These are phyloP conservation scores for Climacteris rufus DNA, from an alignment of 2,113 vertebrate genomes.

Conservation along the genomic window DNA sequence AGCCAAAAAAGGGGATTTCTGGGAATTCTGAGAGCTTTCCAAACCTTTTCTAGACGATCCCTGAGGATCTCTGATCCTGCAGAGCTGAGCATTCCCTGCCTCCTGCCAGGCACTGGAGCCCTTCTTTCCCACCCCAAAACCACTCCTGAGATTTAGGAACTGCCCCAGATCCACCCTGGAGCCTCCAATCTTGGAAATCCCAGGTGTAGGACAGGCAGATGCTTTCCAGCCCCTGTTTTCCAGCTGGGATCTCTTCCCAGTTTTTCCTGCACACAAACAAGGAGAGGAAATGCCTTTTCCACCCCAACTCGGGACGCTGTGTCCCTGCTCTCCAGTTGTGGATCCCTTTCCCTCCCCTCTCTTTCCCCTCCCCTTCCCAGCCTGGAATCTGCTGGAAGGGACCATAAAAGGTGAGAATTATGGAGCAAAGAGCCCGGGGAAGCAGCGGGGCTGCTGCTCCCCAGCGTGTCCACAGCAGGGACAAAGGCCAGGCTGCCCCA, in stretches of 20 bases:
- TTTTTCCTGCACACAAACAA: background rate
- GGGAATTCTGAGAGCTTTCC: background rate
- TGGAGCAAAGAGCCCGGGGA: fast-evolving
- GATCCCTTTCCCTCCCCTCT: background rate
- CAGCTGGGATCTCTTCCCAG: background rate
- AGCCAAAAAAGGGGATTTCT: background rate
- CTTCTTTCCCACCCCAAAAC: background rate
- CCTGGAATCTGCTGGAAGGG: background rate
- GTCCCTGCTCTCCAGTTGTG: background rate
- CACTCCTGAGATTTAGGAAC: background rate
- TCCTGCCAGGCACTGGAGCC: background rate
- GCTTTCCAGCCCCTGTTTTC: background rate
- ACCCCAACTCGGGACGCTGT: background rate
- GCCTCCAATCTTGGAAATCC: background rate
- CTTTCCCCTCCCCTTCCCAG: background rate
- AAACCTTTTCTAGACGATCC: fast-evolving
- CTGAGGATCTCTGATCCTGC: background rate
- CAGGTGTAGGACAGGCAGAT: fast-evolving
- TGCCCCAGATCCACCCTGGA: fast-evolving
- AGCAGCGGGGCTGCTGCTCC: background rate
- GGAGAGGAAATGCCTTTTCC: slow-evolving; percentile 29
- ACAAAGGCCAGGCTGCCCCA: background rate
- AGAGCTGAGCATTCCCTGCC: too few relatives aligned
- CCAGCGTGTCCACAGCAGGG: background rate
- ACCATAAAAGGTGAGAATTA: background rate